Evolutionary conservation across 2,797 vertebrate species (phyloP).

Genomic region (Chanos chanos): DNA sequence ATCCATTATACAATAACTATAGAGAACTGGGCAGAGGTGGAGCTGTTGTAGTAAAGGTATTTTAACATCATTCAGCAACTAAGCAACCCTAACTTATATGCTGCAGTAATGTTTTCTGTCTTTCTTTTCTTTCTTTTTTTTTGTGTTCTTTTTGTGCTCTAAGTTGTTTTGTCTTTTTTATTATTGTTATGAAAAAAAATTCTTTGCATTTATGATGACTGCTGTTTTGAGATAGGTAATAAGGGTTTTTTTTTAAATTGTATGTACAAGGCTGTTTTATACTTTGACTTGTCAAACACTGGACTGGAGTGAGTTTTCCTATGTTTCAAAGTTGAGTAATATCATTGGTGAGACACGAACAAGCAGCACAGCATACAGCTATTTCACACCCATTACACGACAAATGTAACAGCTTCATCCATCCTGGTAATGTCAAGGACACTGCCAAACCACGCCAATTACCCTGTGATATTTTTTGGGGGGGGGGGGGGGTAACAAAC

Average conservation of each 20-base stretch:
- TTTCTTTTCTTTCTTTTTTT: constrained; percentile 79
- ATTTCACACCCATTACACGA: constrained; percentile 55
- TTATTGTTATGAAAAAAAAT: constrained; percentile 88
- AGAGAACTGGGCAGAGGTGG: constrained; percentile 68
- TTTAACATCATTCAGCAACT: constrained; percentile 74
- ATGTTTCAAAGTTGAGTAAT: constrained; percentile 70
- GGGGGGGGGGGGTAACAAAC: too few species aligned
- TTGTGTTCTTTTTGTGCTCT: constrained; percentile 80
- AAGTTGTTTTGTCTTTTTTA: constrained; percentile 89
- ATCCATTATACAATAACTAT: constrained; percentile 45
- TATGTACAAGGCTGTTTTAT: constrained; percentile 82
- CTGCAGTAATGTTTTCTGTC: constrained; percentile 92
- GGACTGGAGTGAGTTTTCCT: constrained; percentile 90
- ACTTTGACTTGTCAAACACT: constrained; percentile 99
- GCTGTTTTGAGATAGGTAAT: constrained; percentile 97
- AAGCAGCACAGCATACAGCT: constrained; percentile 64
- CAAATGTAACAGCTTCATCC: constrained; percentile 12
- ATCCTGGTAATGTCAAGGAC: too few species aligned
- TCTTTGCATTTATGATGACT: constrained; percentile 98
- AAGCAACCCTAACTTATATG: constrained; percentile 95
- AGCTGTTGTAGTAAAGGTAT: constrained; percentile 80
- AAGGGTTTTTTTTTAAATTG: constrained; percentile 79
- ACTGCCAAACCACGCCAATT: too few species aligned
- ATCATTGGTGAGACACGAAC: constrained; percentile 65
- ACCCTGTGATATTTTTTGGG: too few species aligned